Base-by-base conservation (phyloP, 2,888 invertebrate genomes). In the Dorcus hopei region DNA sequence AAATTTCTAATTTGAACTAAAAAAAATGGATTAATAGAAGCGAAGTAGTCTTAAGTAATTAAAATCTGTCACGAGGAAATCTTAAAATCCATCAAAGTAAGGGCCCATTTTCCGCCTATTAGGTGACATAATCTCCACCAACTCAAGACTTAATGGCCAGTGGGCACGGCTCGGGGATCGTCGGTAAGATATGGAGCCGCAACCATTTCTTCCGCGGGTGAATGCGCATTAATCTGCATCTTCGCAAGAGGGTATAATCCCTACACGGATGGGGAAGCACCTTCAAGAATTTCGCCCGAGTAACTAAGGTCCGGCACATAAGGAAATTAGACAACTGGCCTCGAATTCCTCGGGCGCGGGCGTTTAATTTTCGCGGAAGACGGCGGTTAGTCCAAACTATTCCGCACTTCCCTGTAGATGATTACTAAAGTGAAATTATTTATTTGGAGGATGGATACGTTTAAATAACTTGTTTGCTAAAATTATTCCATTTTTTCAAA, bases 181-280 rank as follows among this genome's bases (percentile, higher is more conserved):
- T 49, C 54, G 60, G 58, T 61, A 58, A 57, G 59, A 58, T 59
- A 66, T 66, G 68, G 62, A 60, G 64, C 74, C 73, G 69, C 74
- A 73, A 72, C 74, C 73, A 74, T 76, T 77, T 77, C 77, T 78
- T 77, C 72, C 67, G 71, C 74, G 77, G 77, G 74, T 73, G 77
- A 75, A 74, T 74, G 74, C 75, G 77, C 76, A 78, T 78, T 77
- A 77, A 77, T 75, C 73, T 76, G 74, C 74, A 76, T 74, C 73
- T 73, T 68, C 61, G 70, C 63, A 52, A 23, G 40, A 45, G 45
- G 45, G 45, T 45, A n/a, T 45, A 45, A 45, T 45, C 45, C 14
- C n/a, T 45, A 19, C 45, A 19, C 45, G 45, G 45, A 45, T 45
- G 64, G 62, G 65, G 64, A 66, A 72, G 71, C 74, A 74, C 76